phyloP scores from a whole-genome alignment of 2,888 invertebrate species.

The Melipona bicolor region DNA sequence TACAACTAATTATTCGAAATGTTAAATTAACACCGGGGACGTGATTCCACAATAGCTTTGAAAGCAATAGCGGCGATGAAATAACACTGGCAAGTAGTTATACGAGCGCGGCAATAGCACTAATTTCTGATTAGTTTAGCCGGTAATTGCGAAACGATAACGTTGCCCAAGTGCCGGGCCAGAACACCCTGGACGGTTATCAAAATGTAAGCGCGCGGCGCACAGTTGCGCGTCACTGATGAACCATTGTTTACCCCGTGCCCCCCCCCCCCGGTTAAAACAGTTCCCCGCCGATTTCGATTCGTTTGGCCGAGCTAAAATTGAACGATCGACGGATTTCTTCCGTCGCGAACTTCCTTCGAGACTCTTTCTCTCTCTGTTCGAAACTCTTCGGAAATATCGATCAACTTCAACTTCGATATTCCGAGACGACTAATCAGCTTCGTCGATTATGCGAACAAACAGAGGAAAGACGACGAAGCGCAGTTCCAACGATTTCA shows the following conservation, averaged over 20 bases:
- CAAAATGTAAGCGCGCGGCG: constrained; percentile 39
- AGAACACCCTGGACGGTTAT: constrained; percentile 24
- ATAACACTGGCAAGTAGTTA: constrained; percentile 52
- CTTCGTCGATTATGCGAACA: neutral
- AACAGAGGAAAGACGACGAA: neutral
- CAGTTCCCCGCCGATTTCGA: constrained; percentile 13
- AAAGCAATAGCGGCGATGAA: constrained; percentile 47
- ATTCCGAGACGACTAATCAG: neutral
- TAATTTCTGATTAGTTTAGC: constrained; percentile 53
- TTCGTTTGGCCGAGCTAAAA: constrained; percentile 13
- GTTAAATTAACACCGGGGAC: constrained; percentile 39
- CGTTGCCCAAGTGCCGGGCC: constrained; percentile 15
- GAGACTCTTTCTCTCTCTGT: neutral
- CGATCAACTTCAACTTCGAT: neutral
- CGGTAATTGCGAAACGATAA: constrained; percentile 51
- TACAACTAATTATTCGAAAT: constrained; percentile 41
- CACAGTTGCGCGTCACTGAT: constrained; percentile 24
- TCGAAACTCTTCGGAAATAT: neutral
- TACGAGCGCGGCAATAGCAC: constrained; percentile 18
- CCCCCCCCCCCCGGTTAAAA: constrained; percentile 36
- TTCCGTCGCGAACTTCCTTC: too few relatives aligned
- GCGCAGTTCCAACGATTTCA: neutral
- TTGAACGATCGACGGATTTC: neutral
- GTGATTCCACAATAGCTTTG: constrained; percentile 35
- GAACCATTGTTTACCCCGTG: constrained; percentile 36